Base-by-base conservation (phyloP, 2,797 vertebrate species). In the Gouania willdenowi region DNA sequence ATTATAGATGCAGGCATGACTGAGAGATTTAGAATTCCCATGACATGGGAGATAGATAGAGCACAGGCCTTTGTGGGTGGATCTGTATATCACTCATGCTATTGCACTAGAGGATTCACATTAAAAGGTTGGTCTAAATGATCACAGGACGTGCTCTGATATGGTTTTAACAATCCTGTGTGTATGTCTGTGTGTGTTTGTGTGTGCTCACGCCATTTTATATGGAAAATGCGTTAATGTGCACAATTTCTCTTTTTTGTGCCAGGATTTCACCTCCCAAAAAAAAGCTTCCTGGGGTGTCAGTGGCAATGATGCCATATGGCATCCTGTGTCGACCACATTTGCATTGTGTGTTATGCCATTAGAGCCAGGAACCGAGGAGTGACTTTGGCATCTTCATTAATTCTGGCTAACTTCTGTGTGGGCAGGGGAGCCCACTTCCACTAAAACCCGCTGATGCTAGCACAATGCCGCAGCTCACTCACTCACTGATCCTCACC, bases 1-100 rank as follows among this genome's bases (percentile, higher is more conserved):
- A 78, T 89, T 88, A 89, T 88, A 85, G 86, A 88, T 89, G 82
- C 83, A 82, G 70, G 78, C 77, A 79, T 85, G 79, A 83, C 70
- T 66, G 82, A 85, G 82, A 82, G 82, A 75, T 80, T 66, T 67
- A 66, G 66, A 80, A 77, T 58, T 77, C 72, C 78, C 80, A 57
- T 80, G 84, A 79, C 82, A 79, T 65, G 76, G 62, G 79, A 88
- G 82, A 85, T 62, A 53, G 81, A 81, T 83, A 26, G 77, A 66
- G 63, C 41, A 6, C 6, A 59, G 36, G 52, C 57, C 56, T 70
- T 60, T 50, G 71, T 70, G 68, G 67, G 64, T 57, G 64, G 64
- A 69, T 57, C 48, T 37, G 52, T 74, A 48, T 47, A 82, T 81
- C 75, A 77, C 68, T 82, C 77, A 78, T 49, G 58, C 54, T 59